Evolutionary conservation across 2,113 vertebrate species (phyloP), one percentile per base, ranked within the genome.

Genomic region (Potamarius usumacintae): DNA sequence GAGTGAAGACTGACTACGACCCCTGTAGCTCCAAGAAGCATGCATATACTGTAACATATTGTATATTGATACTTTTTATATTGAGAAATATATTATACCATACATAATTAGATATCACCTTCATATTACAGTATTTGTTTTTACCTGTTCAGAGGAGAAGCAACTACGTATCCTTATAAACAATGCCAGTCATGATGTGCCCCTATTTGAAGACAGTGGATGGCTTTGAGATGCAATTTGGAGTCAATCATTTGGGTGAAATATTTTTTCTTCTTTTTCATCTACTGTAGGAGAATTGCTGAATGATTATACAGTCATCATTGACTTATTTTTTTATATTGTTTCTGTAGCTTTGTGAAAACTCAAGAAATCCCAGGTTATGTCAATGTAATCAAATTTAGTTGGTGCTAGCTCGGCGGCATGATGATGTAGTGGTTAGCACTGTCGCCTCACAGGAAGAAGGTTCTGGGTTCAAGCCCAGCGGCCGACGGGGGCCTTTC

Each of bases 221-320:
- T 87, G 92, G 93, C 62, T 93, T 93, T 91, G 91, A 93, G 81
- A 90, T 93, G 91, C 92, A 93, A 83, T 91, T 93, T 91, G 93
- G 93, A 42, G 92, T 93, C 72, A 93, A 93, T 84, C 91, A 94
- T 86, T 90, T 94, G 76, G 93, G 92, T 94, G 87, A 91, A 89
- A 53, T 14, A 27, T 62, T 63, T 63, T 53, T 14, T 58, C 72
- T 34, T 76, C 52, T 30, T 62, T 80, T 74, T 86, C 62, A 50
- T 57, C 18, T 83, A 42, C 42, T 42, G 42, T 42, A 79, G 42
- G 5, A 63, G 27, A 60, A 55, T 50, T 18, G 65, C 15, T 20
- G 55, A 79, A 30, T 60, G 18, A 58, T 6, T 80, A 0, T 11
- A 34, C 27, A n/a, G 14, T 77, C 1, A 53, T 77, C 11, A 2